Evolutionary conservation across 2,888 invertebrate genomes (phyloP).

Genomic region (Hedya salicella): DNA sequence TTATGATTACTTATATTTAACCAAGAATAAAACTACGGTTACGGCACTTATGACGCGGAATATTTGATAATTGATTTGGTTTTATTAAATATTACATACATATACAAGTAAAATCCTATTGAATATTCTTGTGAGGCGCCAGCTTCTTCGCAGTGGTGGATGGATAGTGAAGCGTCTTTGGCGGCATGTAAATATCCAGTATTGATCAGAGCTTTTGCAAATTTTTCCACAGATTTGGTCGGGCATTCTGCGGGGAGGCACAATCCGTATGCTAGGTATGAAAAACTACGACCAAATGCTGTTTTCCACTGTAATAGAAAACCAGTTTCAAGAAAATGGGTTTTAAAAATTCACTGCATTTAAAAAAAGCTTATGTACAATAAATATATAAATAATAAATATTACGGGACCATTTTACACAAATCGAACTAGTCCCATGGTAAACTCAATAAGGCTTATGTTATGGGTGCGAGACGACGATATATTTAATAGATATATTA

Average conservation of each 20-base stretch:
- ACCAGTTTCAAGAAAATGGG: not conserved
- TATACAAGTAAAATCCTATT: conserved; percentile 47
- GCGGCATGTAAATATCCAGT: conserved; percentile 48
- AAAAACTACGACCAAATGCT: conserved; percentile 48
- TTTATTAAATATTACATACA: conserved; percentile 49
- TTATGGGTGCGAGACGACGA: too few species aligned
- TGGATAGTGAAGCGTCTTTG: conserved; percentile 46
- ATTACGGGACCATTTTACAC: too few species aligned
- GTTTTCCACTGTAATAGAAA: conserved; percentile 49
- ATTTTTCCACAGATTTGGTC: conserved; percentile 50
- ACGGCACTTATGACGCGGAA: too few species aligned
- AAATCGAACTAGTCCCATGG: too few species aligned
- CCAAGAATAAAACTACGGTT: too few species aligned
- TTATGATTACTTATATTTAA: too few species aligned
- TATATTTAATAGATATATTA: too few species aligned
- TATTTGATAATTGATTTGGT: too few species aligned
- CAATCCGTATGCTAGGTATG: conserved; percentile 53
- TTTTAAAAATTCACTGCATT: too few species aligned
- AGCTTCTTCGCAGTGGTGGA: conserved; percentile 50
- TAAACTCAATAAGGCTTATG: too few species aligned
- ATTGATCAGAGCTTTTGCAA: conserved; percentile 50
- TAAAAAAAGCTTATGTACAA: too few species aligned
- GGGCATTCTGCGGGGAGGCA: conserved; percentile 57
- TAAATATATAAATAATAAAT: too few species aligned
- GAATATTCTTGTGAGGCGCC: conserved; percentile 42